A percentile compares a stretch with the other conserved stretches of the same genome.
These are phyloP conservation scores for Macrosteles quadrilineatus DNA, from an alignment of 1,140 invertebrate species.

Conservation along the genomic window DNA sequence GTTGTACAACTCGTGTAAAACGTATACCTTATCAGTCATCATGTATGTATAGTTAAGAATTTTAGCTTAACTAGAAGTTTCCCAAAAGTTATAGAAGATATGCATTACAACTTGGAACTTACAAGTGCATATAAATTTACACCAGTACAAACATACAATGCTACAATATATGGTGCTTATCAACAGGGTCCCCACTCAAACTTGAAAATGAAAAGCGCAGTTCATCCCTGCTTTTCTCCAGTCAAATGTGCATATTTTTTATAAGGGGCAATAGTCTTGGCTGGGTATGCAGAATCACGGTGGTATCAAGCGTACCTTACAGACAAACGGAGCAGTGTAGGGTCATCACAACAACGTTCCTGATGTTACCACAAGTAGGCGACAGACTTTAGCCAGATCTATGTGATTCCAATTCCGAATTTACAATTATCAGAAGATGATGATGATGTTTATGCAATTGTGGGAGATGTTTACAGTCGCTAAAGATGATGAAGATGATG, in stretches of 20 bases:
- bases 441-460: no score
- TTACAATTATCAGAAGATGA: no score
- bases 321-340: neutral
- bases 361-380: no score
- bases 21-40: neutral
- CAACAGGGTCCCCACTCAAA: no score
- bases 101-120: conserved; percentile 1
- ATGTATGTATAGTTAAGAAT: neutral
- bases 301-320: neutral
- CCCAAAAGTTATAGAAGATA: conserved; percentile 2
- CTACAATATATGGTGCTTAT: conserved; percentile 1
- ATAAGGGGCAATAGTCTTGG: neutral
- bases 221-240: no score
- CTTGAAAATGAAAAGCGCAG: no score
- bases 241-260: no score
- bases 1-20: neutral
- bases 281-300: neutral
- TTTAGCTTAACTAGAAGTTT: neutral
- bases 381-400: no score
- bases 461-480: no score
- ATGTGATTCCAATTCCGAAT: no score
- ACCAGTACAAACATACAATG: conserved; percentile 7
- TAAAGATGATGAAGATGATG: no score
- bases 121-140: neutral
- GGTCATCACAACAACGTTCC: neutral